Percentiles rank a stretch among this genome's conserved stretches.
Conservation (phyloP, 1,140 invertebrate genomes). For the Amphibalanus amphitrite region DNA sequence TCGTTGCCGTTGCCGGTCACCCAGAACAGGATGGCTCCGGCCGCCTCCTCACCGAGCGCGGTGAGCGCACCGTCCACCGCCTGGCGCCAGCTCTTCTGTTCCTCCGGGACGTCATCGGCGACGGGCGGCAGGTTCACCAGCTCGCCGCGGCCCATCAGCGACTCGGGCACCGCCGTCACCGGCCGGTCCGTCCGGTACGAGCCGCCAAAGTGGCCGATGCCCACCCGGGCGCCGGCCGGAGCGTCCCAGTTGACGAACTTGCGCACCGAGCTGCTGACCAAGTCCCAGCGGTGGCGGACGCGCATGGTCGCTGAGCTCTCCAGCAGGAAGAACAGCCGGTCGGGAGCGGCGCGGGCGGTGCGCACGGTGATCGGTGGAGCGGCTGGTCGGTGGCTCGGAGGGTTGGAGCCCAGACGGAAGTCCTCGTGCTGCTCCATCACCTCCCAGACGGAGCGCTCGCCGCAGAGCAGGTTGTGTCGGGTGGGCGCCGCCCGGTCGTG, state of each 20-base stretch:
- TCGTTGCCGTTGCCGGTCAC: not conserved
- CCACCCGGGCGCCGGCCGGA: conserved; percentile 21
- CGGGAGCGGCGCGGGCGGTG: not conserved
- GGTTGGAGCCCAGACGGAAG: conserved; percentile 12
- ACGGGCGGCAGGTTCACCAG: conserved; percentile 17
- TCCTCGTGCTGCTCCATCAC: conserved; percentile 18
- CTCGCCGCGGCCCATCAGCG: conserved; percentile 15
- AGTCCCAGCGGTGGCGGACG: conserved; percentile 34
- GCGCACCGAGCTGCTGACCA: conserved; percentile 34
- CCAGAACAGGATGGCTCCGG: not conserved
- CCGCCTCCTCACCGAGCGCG: conserved; percentile 9
- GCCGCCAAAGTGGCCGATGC: conserved; percentile 17
- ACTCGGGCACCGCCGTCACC: conserved; percentile 14
- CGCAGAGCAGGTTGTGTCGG: conserved; percentile 20
- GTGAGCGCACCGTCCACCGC: conserved; percentile 13
- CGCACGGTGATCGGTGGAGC: not conserved
- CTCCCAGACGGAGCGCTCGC: conserved; percentile 19
- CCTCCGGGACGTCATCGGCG: conserved; percentile 14
- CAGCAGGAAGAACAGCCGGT: not conserved
- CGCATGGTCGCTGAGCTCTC: not conserved
- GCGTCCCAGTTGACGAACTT: conserved; percentile 32
- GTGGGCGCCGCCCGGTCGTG: conserved; percentile 19
- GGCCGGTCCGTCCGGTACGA: conserved; percentile 15
- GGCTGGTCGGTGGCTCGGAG: not conserved
- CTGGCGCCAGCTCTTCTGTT: conserved; percentile 15